These are phyloP conservation scores for Andricus quercusramuli DNA, from an alignment of 2,888 invertebrate species.

Conservation along the genomic window DNA sequence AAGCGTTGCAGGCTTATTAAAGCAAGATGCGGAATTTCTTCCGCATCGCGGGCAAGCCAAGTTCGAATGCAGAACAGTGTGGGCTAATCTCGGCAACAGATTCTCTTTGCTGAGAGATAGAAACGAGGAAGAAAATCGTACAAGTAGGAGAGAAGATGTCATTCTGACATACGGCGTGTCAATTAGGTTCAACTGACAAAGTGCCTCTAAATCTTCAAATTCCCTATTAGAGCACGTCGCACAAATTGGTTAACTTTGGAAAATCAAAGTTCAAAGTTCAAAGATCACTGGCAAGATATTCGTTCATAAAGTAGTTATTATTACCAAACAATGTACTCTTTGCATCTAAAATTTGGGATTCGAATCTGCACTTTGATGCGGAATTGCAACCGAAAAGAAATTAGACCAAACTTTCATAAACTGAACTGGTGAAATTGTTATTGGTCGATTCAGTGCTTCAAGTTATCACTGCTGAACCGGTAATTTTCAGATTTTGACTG, in stretches of 20 bases:
- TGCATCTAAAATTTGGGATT: too few relatives aligned
- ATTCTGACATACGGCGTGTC: slow-evolving; percentile 34
- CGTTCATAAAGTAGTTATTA: too few relatives aligned
- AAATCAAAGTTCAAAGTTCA: slow-evolving; percentile 14
- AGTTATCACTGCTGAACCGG: too few relatives aligned
- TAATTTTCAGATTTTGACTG: too few relatives aligned
- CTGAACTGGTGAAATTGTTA: too few relatives aligned
- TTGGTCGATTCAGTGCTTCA: too few relatives aligned
- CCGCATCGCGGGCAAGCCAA: slow-evolving; percentile 37
- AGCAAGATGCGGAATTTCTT: slow-evolving; percentile 24
- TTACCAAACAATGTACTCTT: too few relatives aligned
- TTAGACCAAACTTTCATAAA: too few relatives aligned
- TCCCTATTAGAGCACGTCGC: slow-evolving; percentile 22
- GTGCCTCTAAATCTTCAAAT: slow-evolving; percentile 24
- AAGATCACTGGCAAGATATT: not conserved
- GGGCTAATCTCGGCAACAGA: slow-evolving; percentile 29
- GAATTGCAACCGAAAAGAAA: too few relatives aligned
- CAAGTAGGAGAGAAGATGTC: slow-evolving; percentile 27
- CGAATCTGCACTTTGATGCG: too few relatives aligned
- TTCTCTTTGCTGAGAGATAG: not conserved
- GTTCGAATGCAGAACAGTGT: slow-evolving; percentile 25
- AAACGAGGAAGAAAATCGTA: slow-evolving; percentile 14
- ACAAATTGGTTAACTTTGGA: slow-evolving; percentile 13
- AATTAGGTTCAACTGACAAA: slow-evolving; percentile 26
- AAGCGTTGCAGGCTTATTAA: not conserved